Base-by-base conservation (phyloP, 2,113 vertebrate genomes). In the Stomatorhinus ivindoensis region DNA sequence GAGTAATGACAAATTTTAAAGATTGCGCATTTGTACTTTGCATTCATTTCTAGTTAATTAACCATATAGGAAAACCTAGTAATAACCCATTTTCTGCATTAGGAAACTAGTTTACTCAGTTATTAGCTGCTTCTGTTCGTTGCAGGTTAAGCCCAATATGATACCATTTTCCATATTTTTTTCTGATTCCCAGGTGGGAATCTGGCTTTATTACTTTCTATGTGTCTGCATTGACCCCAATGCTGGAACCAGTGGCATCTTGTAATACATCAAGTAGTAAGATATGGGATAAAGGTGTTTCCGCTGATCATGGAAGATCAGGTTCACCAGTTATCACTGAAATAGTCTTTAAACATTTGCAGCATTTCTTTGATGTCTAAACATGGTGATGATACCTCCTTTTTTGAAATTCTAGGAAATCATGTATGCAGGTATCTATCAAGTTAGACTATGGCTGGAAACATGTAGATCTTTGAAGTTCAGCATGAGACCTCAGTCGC, bases 291-390 rank as follows among this genome's bases (percentile, higher is more conserved):
- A 90, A 89, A 6, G 90, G 24, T 0, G 3, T 2, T 90, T 93
- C 94, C 31, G 92, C 90, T 86, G 15, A 69, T 24, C 31, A 35
- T 80, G 86, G 86, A 87, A 87, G 39, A 39, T 88, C 55, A 65
- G 53, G 21, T 24, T 91, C 61, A 44, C 39, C 27, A 50, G 27
- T 82, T 76, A 80, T 87, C 65, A 69, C 27, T 50, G 58, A 69
- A 61, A 24, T 35, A 51, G 88, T 86, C 10, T 47, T 31, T 73
- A 3, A 94, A 91, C 31, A 93, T 86, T 89, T 90, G 94, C 69
- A 96, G n/a, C 90, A 92, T 94, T 91, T 95, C 93, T 90, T 90
- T 89, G 80, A 96, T 90, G 90, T 95, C 89, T 2, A 96, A 51
- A 35, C 69, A 35, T 27, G 83, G 2, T 17, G 53, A 44, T 61